Evolutionary conservation across 2,797 vertebrate genomes (phyloP), one percentile per base, ranked within the genome.

Genomic region (Arrhamphus sclerolepis): DNA sequence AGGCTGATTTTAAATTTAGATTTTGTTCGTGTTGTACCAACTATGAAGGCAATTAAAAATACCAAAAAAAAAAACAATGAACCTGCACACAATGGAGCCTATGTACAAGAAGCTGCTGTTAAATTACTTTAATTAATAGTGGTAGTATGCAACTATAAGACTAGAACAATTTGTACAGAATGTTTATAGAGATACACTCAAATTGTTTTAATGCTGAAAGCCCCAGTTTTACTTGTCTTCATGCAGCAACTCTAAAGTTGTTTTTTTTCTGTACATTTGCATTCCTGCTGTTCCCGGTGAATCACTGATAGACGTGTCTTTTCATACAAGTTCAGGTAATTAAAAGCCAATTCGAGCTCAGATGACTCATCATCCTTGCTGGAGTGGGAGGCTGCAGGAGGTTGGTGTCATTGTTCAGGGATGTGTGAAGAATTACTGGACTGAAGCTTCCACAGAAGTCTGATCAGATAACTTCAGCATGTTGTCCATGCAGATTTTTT

Each of bases 271-370:
- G 55, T 38, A 3, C 8, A 14, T 81, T 26, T 62, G 53, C 6
- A 26, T 64, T 51, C 2, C 10, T 52, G 21, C 48, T 56, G 26
- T 66, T 54, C 47, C 10, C 31, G 21, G 49, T 49, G 68, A 60
- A 67, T 78, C 61, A 43, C 38, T 76, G 58, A 61, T 59, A 52
- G 28, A 68, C 52, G 62, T 46, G 70, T 78, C 55, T 70, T 74
- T 61, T 72, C 70, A 79, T 70, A 79, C 87, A 75, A 81, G 77
- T 79, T 81, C 75, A 74, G 73, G 66, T 86, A 84, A 89, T 86
- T 88, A 88, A 89, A 82, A 83, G 73, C 70, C 52, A 64, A 79
- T 85, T 67, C n/a, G 19, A 65, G 78, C 55, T 28, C 67, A 75
- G 72, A 77, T 90, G 91, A 90, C 28, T 90, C 87, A 89, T 82